A percentile compares a stretch with the other conserved stretches of the same genome.
phyloP scores from a whole-genome alignment of 92 coral and sea anemone genomes.

The Zoanthus solanderi region DNA sequence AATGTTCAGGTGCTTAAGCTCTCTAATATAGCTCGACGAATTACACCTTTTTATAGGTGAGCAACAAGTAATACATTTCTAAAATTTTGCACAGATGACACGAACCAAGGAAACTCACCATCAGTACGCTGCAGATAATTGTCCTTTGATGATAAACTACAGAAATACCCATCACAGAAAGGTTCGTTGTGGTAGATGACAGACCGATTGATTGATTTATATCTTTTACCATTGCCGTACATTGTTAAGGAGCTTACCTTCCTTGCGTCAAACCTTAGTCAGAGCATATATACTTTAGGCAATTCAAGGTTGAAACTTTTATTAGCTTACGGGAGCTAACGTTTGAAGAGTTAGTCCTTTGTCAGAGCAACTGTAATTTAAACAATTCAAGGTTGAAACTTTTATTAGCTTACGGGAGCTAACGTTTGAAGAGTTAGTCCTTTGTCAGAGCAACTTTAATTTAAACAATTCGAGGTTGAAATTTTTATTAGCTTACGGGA shows the following conservation, averaged over 20 bases:
- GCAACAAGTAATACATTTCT: no score
- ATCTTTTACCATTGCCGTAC: no score
- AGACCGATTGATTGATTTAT: background rate
- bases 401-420: no score
- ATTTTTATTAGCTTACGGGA: no score
- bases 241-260: background rate
- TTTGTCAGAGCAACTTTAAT: no score
- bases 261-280: no score
- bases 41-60: no score
- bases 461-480: no score
- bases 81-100: background rate
- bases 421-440: no score
- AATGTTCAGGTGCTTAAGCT: no score
- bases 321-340: background rate
- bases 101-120: conserved; percentile 26
- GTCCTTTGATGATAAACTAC: conserved; percentile 51
- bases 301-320: background rate
- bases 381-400: background rate
- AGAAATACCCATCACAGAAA: conserved; percentile 32
- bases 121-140: conserved; percentile 50
- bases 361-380: background rate
- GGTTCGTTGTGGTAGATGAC: background rate
- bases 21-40: no score
- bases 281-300: background rate
- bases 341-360: no score